Base-by-base conservation (phyloP, 2,888 invertebrate genomes). In the Drosophila meridionalis region DNA sequence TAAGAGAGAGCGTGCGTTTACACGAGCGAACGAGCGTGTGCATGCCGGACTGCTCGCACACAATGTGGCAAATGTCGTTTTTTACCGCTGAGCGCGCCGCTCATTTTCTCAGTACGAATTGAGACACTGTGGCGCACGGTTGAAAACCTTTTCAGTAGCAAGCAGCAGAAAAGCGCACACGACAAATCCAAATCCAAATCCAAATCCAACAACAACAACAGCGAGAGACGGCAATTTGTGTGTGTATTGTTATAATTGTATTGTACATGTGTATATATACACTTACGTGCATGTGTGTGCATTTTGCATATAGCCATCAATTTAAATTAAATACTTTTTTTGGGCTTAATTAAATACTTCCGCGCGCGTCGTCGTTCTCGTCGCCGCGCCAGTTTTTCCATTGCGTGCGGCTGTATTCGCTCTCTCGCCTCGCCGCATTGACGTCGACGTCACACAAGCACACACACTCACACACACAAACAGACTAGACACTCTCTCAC, bases 81-180 rank as follows among this genome's bases (percentile, higher is more conserved):
- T 68, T 80, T 76, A 65, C 68, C 53, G 67, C 69, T 61, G 74
- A 66, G 57, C 74, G 55, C 59, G 38, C 67, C 73, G 74, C 82
- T 82, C 77, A 82, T 80, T 85, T 82, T 85, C 76, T 70, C 79
- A 87, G 80, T 85, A 76, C 83, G 87, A 84, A 79, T 87, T 83
- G 78, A 89, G 79, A 89, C 89, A 75, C 83, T 88, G 84, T 85
- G 76, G 83, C 87, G 89, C 81, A 86, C 85, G 89, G 85, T 85
- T 87, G 89, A 82, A 89, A 86, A 89, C 75, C 86, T 68, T 52
- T 66, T 43, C 67, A 84, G 57, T 58, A 80, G 87, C 65, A 74
- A 83, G 87, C 65, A 79, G 55, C 84, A 85, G 82, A 75, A 75
- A 82, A 88, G 75, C 80, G 82, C 84, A 81, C 78, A 67, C 82